Percentiles rank a stretch among this genome's conserved stretches.
These are phyloP conservation scores for Silvanus unidentatus DNA, from an alignment of 2,888 invertebrate genomes.

Conservation along the genomic window DNA sequence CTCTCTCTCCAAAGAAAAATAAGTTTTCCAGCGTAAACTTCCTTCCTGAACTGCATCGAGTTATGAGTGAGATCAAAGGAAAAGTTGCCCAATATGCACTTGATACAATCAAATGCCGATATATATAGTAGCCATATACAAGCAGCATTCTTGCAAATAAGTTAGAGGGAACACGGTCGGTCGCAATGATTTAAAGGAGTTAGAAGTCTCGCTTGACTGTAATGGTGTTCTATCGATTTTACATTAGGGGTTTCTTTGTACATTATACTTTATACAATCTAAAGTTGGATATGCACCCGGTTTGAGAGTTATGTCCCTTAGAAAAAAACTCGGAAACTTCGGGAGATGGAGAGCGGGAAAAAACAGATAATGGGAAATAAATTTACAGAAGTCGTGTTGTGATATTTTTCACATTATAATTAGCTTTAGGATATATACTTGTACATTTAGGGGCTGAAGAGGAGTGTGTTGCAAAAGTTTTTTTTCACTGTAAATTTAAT, in stretches of 20 bases:
- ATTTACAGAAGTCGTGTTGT: slow-evolving; percentile 43
- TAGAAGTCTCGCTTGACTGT: slow-evolving; percentile 44
- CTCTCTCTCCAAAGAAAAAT: too few species aligned
- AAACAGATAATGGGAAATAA: slow-evolving; percentile 50
- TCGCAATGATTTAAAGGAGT: slow-evolving; percentile 42
- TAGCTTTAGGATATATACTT: slow-evolving; percentile 32
- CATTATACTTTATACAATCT: slow-evolving; percentile 51
- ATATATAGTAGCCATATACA: slow-evolving; percentile 14
- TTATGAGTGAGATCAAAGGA: too few species aligned
- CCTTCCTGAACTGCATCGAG: too few species aligned
- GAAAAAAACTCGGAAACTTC: slow-evolving; percentile 42
- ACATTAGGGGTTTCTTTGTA: slow-evolving; percentile 51
- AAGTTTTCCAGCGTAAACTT: too few species aligned
- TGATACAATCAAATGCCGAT: too few species aligned
- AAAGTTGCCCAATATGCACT: too few species aligned
- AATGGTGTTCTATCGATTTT: slow-evolving; percentile 50
- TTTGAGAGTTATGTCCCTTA: slow-evolving; percentile 44
- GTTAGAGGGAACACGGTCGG: slow-evolving; percentile 31
- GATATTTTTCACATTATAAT: slow-evolving; percentile 47
- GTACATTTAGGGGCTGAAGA: neutral
- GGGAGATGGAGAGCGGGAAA: slow-evolving; percentile 44
- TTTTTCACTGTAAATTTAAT: too few species aligned
- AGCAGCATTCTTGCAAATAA: slow-evolving; percentile 31
- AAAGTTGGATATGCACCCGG: slow-evolving; percentile 49
- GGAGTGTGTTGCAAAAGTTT: too few species aligned